Evolutionary conservation across 2,797 vertebrate genomes (phyloP).

Genomic region (Danio aesculapii): DNA sequence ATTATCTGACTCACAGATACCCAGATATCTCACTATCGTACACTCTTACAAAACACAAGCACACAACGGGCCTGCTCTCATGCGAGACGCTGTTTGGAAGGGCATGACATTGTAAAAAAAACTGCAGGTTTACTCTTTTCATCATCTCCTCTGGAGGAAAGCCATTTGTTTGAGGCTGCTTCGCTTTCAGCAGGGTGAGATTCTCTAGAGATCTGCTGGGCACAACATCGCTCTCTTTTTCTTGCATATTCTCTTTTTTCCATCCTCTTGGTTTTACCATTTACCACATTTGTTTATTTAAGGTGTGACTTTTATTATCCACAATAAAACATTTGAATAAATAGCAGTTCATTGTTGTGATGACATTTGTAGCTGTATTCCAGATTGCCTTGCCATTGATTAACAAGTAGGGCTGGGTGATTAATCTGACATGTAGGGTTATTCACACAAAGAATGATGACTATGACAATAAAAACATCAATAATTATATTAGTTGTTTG

Average conservation of each 20-base stretch:
- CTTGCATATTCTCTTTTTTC: neutral
- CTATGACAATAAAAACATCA: too few species aligned
- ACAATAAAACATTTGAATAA: neutral
- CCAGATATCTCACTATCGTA: neutral
- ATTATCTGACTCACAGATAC: neutral
- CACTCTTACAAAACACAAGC: neutral
- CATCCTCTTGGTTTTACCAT: neutral
- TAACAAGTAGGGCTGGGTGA: too few species aligned
- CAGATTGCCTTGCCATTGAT: neutral
- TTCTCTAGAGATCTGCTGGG: constrained; percentile 12
- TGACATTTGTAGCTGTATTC: neutral
- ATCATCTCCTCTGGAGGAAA: constrained; percentile 75
- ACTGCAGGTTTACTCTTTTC: constrained; percentile 75
- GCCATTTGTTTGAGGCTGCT: constrained; percentile 75
- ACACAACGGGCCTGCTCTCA: constrained; percentile 21
- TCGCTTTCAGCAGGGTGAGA: constrained; percentile 63
- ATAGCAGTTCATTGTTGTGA: neutral
- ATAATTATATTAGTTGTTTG: too few species aligned
- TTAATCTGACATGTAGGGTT: too few species aligned
- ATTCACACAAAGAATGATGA: too few species aligned
- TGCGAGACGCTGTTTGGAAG: constrained; percentile 71
- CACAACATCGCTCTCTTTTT: constrained; percentile 28
- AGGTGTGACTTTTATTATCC: neutral
- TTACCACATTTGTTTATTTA: neutral
- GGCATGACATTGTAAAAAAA: constrained; percentile 80